Evolutionary conservation across 2,113 vertebrate species (phyloP).

Genomic region (Ursus arctos): DNA sequence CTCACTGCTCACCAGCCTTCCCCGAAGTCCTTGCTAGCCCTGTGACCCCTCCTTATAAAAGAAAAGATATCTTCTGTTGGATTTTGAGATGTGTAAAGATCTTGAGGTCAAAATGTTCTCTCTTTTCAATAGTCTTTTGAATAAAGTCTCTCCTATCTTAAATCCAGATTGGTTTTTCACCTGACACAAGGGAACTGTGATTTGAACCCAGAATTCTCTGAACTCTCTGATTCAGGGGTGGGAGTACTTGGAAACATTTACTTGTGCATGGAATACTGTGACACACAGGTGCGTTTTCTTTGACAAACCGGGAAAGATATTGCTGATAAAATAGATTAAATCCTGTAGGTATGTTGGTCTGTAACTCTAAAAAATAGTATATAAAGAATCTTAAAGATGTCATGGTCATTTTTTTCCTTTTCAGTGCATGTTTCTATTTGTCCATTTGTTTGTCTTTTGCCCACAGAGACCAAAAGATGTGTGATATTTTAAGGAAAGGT

Average conservation of each 20-base stretch:
- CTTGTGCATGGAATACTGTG: not conserved
- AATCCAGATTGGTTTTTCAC: not conserved
- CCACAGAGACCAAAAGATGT: not conserved
- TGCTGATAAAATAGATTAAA: not conserved
- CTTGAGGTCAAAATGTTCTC: not conserved
- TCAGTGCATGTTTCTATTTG: conserved; percentile 30
- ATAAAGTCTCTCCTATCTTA: not conserved
- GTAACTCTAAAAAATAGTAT: conserved; percentile 16
- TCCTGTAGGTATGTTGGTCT: not conserved
- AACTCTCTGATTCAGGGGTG: not conserved
- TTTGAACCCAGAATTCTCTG: conserved; percentile 9
- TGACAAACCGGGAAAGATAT: not conserved
- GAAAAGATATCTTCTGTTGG: not conserved
- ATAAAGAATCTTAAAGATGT: not conserved
- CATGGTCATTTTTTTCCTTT: not conserved
- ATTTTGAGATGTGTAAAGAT: not conserved
- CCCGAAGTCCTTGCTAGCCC: not conserved
- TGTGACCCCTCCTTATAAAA: not conserved
- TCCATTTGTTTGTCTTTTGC: conserved; percentile 36
- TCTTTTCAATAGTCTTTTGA: not conserved
- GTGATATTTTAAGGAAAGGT: conserved; percentile 55
- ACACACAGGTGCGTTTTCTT: not conserved
- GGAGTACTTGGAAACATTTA: not conserved
- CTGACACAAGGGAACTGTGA: not conserved
- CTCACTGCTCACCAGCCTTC: not conserved